A percentile compares a stretch with the other conserved stretches of the same genome.
Conservation (phyloP, 2,113 vertebrate genomes). For the Callithrix jacchus region DNA sequence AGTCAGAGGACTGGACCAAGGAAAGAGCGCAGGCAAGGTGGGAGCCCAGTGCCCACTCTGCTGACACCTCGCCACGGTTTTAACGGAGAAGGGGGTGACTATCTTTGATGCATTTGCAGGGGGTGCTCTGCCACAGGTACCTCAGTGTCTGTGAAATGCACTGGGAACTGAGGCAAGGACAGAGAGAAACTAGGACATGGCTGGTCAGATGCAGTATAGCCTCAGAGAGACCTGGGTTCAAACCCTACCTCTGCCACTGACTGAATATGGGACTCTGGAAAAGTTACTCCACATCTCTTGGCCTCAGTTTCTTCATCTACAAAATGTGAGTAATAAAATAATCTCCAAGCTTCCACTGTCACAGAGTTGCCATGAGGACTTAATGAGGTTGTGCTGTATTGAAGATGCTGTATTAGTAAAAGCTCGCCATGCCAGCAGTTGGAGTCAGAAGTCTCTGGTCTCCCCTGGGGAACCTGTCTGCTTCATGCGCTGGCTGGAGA, state of each 20-base stretch:
- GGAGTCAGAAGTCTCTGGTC: neutral
- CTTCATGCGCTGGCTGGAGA: neutral
- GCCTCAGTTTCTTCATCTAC: neutral
- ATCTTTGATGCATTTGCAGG: neutral
- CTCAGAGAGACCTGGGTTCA: neutral
- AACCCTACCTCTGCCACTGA: neutral
- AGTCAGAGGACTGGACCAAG: neutral
- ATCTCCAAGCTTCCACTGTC: neutral
- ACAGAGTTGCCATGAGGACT: neutral
- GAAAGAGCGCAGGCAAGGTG: neutral
- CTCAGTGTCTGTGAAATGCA: neutral
- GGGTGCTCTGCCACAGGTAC: fast-evolving
- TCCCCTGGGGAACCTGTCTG: neutral
- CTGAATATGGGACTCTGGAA: neutral
- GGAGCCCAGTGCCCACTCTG: neutral
- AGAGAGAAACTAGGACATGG: neutral
- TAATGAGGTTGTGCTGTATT: neutral
- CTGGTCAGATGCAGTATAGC: neutral
- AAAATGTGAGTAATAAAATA: neutral
- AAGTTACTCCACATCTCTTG: neutral
- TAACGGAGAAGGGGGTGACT: neutral
- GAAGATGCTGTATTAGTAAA: neutral
- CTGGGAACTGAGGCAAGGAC: neutral
- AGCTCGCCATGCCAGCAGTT: fast-evolving
- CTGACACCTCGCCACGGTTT: neutral